Evolutionary conservation across 2,888 invertebrate species (phyloP).

Genomic region (Deroplatys truncata): DNA sequence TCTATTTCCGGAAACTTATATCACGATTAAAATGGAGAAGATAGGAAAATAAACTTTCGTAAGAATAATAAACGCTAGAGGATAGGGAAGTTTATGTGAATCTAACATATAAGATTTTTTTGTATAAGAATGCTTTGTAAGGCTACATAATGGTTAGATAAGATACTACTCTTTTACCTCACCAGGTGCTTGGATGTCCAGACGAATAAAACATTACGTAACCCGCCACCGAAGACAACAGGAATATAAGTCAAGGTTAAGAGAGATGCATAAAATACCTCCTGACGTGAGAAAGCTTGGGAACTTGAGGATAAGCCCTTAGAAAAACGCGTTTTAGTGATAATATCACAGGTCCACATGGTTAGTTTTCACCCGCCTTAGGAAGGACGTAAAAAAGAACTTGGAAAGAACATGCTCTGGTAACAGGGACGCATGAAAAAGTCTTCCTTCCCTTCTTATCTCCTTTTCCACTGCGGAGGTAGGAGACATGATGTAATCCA

Average conservation of each 20-base stretch:
- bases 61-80: too few relatives aligned
- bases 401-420: background rate
- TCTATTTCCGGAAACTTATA: too few relatives aligned
- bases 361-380: background rate
- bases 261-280: background rate
- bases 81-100: too few relatives aligned
- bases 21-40: too few relatives aligned
- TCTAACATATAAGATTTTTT: too few relatives aligned
- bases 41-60: too few relatives aligned
- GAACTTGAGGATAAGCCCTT: background rate
- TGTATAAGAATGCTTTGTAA: too few relatives aligned
- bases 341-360: background rate
- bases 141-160: too few relatives aligned
- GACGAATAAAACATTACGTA: too few relatives aligned
- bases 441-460: background rate
- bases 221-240: background rate
- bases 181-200: too few relatives aligned
- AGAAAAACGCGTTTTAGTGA: background rate
- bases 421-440: background rate
- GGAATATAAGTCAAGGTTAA: background rate
- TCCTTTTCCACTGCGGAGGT: background rate
- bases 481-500: background rate
- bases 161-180: too few relatives aligned
- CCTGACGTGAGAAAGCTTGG: background rate
- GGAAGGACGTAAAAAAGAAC: background rate